Base-by-base conservation (phyloP, 2,888 invertebrate genomes). In the Galeopsomyia nigrocyanea region DNA sequence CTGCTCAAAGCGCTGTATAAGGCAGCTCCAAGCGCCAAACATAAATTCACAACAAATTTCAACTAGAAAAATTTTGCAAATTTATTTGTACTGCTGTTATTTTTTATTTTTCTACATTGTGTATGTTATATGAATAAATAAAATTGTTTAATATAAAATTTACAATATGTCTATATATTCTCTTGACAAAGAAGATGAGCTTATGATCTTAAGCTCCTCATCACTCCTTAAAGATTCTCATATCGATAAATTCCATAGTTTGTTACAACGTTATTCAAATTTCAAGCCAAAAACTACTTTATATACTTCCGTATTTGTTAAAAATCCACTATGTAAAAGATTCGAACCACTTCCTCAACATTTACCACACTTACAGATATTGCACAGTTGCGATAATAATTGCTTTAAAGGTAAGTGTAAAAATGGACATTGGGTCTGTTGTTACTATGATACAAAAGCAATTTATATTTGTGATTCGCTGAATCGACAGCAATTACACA, bases 401-500 rank as follows among this genome's bases (percentile, higher is more conserved):
- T 60, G 60, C 21, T n/a, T n/a, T n/a, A n/a, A n/a, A n/a, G 16
- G n/a, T 0, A 21, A 47, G 1, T 60, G 60, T n/a, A 6, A 21
- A 21, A 6, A 7, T 14, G 39, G 64, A 16, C 64, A 64, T 64
- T 64, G 64, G 64, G 19, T 64, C 17, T 64, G 46, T 46, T 1
- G 16, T 31, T 55, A 14, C 14, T 64, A 64, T 46, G 53, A 64
- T 21, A 21, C 53, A 13, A 53, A 64, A 39, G 16, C 60, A 9
- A 60, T 68, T 22, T 61, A 17, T 22, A 53, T 68, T 13, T 66
- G 46, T 46, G 53, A 64, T 46, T 64, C 55, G 16, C 9, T 65
- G 47, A 65, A 65, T 56, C 19, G 26, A 26, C 39, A 56, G 26
- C 21, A n/a, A 3, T 65, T 65, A 26, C 65, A 65, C 14, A 26